phyloP scores from a whole-genome alignment of 2,113 vertebrate species.

The Mus spicilegus region DNA sequence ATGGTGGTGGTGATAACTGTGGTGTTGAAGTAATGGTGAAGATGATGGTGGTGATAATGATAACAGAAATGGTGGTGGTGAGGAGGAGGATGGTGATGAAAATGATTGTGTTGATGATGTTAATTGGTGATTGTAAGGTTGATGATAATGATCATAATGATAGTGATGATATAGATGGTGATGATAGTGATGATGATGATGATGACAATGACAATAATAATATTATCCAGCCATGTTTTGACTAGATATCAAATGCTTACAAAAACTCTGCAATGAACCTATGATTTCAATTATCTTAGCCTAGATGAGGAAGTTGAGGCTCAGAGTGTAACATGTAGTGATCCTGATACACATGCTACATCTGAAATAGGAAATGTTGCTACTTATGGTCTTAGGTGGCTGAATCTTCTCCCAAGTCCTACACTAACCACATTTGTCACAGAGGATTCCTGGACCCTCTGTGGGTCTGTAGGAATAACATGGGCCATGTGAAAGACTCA shows the following conservation, averaged over 20 bases:
- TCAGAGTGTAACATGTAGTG: background rate
- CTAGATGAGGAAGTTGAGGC: background rate
- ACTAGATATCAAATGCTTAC: background rate
- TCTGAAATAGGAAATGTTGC: too few species aligned
- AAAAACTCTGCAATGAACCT: background rate
- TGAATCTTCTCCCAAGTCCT: too few species aligned
- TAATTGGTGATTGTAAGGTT: background rate
- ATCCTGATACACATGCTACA: background rate
- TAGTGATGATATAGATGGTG: too few species aligned
- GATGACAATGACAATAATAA: background rate
- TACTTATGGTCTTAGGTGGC: too few species aligned
- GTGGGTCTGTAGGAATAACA: background rate
- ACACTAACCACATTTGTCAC: too few species aligned
- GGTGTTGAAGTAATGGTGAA: too few species aligned
- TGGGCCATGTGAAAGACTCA: background rate
- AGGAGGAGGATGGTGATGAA: background rate
- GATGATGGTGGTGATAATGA: too few species aligned
- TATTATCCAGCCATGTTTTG: background rate
- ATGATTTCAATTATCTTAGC: background rate
- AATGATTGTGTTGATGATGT: too few species aligned
- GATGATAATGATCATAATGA: background rate
- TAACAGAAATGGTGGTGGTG: background rate
- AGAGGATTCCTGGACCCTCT: background rate
- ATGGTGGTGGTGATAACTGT: background rate
- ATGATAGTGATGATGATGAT: background rate